Percentiles rank a stretch among this genome's conserved stretches.
These are phyloP conservation scores for Magallana angulata DNA, from an alignment of 1,140 invertebrate genomes.

Conservation along the genomic window DNA sequence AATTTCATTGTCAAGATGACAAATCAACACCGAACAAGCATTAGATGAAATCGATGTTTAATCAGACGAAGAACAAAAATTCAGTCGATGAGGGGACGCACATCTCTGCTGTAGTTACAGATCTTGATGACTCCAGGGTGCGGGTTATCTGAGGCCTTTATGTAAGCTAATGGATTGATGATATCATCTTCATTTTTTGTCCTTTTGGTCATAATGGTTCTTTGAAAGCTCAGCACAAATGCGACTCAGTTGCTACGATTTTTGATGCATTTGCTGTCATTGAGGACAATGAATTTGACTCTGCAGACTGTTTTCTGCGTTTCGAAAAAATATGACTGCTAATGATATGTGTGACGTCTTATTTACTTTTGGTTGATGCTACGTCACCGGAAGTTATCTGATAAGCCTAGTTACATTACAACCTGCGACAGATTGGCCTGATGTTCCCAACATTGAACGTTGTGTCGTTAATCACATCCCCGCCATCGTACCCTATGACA, in stretches of 20 bases:
- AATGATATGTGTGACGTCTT: slow-evolving; percentile 1
- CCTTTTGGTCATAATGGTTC: neutral
- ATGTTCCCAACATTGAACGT: no score
- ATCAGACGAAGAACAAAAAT: neutral
- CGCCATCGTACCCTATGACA: no score
- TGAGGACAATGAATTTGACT: neutral
- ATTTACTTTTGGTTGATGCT: neutral
- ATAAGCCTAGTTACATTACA: no score
- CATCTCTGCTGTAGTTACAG: neutral
- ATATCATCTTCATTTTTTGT: neutral
- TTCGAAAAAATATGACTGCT: neutral
- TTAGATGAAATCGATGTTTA: slow-evolving; percentile 6
- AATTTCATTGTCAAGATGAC: neutral
- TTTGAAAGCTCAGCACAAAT: neutral
- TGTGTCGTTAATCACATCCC: no score
- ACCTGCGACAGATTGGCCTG: no score
- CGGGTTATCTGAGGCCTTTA: neutral
- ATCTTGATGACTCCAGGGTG: neutral
- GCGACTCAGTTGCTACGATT: neutral
- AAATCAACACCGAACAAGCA: neutral
- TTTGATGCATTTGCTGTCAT: neutral
- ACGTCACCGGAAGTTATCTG: no score
- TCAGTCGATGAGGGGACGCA: neutral
- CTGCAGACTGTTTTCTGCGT: neutral
- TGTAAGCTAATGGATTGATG: neutral